Evolutionary conservation across 1,140 invertebrate genomes (phyloP).

Genomic region (Hylaeus volcanicus): DNA sequence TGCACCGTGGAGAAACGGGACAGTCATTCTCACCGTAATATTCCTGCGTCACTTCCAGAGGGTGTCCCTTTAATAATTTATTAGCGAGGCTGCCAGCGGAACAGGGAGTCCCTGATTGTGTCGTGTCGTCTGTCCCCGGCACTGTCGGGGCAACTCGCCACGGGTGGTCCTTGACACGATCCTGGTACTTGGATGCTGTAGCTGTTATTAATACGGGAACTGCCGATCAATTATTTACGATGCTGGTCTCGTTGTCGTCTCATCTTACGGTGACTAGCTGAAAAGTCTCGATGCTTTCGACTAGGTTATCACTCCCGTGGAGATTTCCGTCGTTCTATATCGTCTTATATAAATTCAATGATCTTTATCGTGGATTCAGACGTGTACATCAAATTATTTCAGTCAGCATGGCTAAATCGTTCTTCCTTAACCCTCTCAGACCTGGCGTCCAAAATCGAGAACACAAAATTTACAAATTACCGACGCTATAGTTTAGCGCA

Average conservation of each 20-base stretch:
- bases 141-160: conserved; percentile 71
- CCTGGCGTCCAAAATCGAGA: too few relatives aligned
- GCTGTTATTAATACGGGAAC: conserved; percentile 74
- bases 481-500: too few relatives aligned
- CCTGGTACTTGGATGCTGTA: conserved; percentile 72
- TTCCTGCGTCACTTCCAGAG: conserved; percentile 76
- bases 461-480: too few relatives aligned
- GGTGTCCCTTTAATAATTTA: conserved; percentile 81
- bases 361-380: too few relatives aligned
- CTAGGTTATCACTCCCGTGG: too few relatives aligned
- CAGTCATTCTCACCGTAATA: conserved; percentile 71
- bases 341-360: too few relatives aligned
- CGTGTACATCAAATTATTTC: too few relatives aligned
- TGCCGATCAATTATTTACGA: conserved; percentile 74
- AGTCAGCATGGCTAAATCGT: too few relatives aligned
- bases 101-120: conserved; percentile 76
- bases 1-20: conserved; percentile 34
- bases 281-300: neutral
- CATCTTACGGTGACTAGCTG: conserved; percentile 10
- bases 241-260: conserved; percentile 17
- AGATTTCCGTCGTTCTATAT: too few relatives aligned
- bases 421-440: too few relatives aligned
- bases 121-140: conserved; percentile 78
- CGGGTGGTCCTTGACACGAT: conserved; percentile 80
- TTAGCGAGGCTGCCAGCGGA: conserved; percentile 71